phyloP scores from a whole-genome alignment of 2,888 invertebrate genomes.

The Camptogramma bilineatum region DNA sequence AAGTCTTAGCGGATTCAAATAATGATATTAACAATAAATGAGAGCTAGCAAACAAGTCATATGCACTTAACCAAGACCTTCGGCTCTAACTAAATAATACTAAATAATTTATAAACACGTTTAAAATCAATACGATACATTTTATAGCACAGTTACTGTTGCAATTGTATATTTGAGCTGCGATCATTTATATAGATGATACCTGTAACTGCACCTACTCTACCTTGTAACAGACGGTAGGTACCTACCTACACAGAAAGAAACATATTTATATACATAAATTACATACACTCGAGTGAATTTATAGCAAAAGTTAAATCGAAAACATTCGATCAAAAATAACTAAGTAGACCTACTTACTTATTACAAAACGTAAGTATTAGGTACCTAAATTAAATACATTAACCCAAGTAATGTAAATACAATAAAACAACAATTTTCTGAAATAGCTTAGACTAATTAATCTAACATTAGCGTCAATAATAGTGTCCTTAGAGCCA shows the following conservation, averaged over 20 bases:
- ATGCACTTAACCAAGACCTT: constrained; percentile 12
- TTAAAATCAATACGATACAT: constrained; percentile 12
- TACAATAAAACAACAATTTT: constrained; percentile 4
- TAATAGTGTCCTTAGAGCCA: constrained; percentile 16
- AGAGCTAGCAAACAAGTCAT: constrained; percentile 13
- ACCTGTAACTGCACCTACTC: neutral
- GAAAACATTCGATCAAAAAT: constrained; percentile 15
- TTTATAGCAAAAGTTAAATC: too few species aligned
- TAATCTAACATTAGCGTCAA: constrained; percentile 8
- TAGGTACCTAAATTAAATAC: neutral
- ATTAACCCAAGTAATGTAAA: neutral
- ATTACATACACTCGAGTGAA: too few species aligned
- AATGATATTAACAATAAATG: constrained; percentile 26
- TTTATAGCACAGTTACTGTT: constrained; percentile 8
- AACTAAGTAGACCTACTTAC: neutral
- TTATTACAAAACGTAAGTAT: neutral
- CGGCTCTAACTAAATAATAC: neutral
- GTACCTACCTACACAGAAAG: neutral
- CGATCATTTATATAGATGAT: neutral
- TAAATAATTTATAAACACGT: constrained; percentile 4
- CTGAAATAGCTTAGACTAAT: constrained; percentile 1
- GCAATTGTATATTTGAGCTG: constrained; percentile 15
- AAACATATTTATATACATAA: too few species aligned
- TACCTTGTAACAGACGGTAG: neutral
- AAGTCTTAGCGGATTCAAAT: constrained; percentile 47